Base-by-base conservation (phyloP, 1,140 invertebrate species). In the Archegozetes longisetosus region DNA sequence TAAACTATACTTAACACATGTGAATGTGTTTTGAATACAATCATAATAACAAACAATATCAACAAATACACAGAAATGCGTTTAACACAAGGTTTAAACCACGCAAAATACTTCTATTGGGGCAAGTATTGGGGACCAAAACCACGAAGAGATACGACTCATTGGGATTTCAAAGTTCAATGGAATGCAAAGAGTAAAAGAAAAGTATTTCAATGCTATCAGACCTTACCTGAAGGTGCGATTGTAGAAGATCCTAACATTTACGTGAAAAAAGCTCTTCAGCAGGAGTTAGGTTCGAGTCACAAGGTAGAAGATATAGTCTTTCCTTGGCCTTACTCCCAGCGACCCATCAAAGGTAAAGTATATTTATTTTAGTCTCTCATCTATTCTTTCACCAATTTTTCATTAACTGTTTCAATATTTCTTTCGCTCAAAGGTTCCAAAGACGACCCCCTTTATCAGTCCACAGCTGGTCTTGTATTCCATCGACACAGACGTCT, bases 281-380 rank as follows among this genome's bases (percentile, higher is more conserved):
- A 51, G 22, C 14, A 22, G 17, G 57, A 58, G 22, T 40, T 40
- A 17, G 6, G 6, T 6, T 17, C 32, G 17, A 40, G 6, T 9
- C 6, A 17, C 6, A 40, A 6, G 6, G 17, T 51, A 14, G n/a
- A 29, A 22, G 24, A 52, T 17, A 1, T 17, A 3, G 25, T 12
- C 12, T 58, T 58, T 23, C 57, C 57, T 4, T 58, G 57, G 57
- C 57, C 57, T 3, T 58, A 50, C 25, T 58, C 57, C 12, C 1
- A 58, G 4, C 57, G 57, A 50, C 57, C 57, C 25, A 40, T 58
- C 6, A 58, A 58, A 58, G 57, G 57, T 58, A 50, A 23, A 28
- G 3, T 23, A 25, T 27, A 4, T 4, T 22, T n/a, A 12, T 6
- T 27, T 20, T 20, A 48, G 6, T 22, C 6, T n/a, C 26, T 49